Base-by-base conservation (phyloP, 2,113 vertebrate genomes). In the Pandion haliaetus region DNA sequence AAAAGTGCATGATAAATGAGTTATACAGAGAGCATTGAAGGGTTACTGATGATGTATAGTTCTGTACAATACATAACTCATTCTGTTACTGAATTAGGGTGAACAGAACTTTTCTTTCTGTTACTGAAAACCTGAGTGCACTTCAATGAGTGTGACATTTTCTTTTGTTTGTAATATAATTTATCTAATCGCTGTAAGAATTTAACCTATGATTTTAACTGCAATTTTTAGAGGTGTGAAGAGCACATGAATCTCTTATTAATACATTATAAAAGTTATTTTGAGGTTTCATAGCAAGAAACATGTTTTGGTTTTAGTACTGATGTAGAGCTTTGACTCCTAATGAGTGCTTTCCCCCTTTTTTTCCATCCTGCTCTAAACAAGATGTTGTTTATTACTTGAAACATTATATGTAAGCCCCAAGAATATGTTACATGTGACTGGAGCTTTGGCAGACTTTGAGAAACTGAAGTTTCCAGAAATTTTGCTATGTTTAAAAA, bases 371-470 rank as follows among this genome's bases (percentile, higher is more conserved):
- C 74, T 95, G 96, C 97, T 97, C 97, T 97, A 98, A 98, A 98
- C 97, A 98, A 98, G 97, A 98, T 98, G 98, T 98, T 98, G 98
- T 98, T 98, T 98, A 98, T 98, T 98, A 97, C 98, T 98, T 98
- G 97, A 98, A 98, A 97, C 96, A 83, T 97, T 98, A 97, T 97
- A 98, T 98, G 96, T 97, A 98, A 98, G 97, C 96, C 98, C 97
- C 97, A 97, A 98, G 98, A 98, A 98, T 98, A 98, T 98, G 98
- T 95, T 98, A 96, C 98, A 98, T 98, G 97, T 98, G 98, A 98
- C 97, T 98, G 97, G 96, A 98, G 98, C 90, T 96, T 98, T 98
- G 98, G 98, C 98, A 98, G 98, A 96, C 94, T 98, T 95, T 93
- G 96, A 95, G 95, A 98, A 98, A 98, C 94, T 98, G 97, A 98